Base-by-base conservation (phyloP, 1,140 invertebrate genomes). In the Ditylenchus dipsaci region DNA sequence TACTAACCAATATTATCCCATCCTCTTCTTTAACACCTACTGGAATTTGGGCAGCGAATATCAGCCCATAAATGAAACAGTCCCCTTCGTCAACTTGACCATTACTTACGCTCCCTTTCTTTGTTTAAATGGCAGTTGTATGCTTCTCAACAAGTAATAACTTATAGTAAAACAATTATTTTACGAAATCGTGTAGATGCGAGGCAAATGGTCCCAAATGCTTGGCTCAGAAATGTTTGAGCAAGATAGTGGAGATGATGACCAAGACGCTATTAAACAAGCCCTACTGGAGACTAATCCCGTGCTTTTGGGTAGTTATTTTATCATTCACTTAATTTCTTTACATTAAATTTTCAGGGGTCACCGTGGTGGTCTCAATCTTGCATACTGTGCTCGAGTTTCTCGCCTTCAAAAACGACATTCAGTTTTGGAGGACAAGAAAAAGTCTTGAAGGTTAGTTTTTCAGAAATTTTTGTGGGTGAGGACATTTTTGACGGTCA, bases 371-470 rank as follows among this genome's bases (percentile, higher is more conserved):
- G 67, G 90, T 99, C 0, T 97, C 95, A 1, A 88, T 98, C 38
- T 86, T 98, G 1, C 96, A 99, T 85, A 96, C 91, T 74, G 88
- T 98, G 57, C 97, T 99, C 86, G 96, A 99, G 84, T 89, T 99
- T 77, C 86, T 99, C 33, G 95, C 96, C 62, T 99, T 99, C 84
- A 99, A 99, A 87, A 99, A 99, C 87, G 90, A 99, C 85, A 98
- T 99, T 80, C 95, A 99, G 85, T 99, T 99, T 83, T 99, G 96
- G 96, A 93, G 94, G 71, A 95, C 95, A 79, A 87, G 95, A 43
- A 92, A 97, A 83, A 94, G 92, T 5, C 85, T 98, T 30, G 95
- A 98, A 86, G 95, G 95, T 53, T 38, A 5, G 33, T 5, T 38
- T 38, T 38, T 38, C n/a, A n/a, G n/a, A n/a, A n/a, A n/a, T n/a